phyloP scores from a whole-genome alignment of 2,113 vertebrate species.

The Tonatia bakeri region DNA sequence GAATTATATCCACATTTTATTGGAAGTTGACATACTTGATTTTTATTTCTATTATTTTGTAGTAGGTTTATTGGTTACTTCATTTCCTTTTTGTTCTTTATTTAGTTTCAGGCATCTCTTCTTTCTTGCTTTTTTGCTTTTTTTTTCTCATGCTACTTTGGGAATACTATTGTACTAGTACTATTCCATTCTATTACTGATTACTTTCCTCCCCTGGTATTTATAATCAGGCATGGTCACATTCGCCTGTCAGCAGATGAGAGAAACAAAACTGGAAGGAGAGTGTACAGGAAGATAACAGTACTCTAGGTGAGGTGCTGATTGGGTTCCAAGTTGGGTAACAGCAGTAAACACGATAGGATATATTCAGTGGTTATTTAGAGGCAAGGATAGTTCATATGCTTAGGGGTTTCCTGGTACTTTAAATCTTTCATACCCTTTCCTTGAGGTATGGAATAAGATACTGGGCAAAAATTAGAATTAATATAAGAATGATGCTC shows the following conservation, averaged over 20 bases:
- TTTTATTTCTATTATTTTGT: neutral
- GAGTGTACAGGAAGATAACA: neutral
- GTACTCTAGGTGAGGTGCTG: neutral
- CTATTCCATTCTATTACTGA: neutral
- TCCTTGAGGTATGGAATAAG: neutral
- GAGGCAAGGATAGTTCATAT: neutral
- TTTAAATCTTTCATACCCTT: neutral
- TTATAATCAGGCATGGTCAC: neutral
- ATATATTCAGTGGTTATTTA: neutral
- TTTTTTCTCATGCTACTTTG: neutral
- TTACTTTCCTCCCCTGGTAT: neutral
- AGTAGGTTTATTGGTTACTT: neutral
- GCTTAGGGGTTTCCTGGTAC: neutral
- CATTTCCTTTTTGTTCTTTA: neutral
- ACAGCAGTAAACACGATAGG: neutral
- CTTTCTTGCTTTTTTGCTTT: neutral
- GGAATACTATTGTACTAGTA: neutral
- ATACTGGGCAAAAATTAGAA: neutral
- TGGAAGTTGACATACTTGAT: neutral
- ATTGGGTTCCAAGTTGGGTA: neutral
- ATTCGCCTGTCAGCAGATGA: neutral
- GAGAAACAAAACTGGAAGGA: neutral
- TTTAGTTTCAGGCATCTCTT: neutral
- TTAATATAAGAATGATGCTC: slow-evolving; percentile 8
- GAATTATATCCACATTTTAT: neutral